phyloP scores from a whole-genome alignment of 2,113 vertebrate species.

The Corythoichthys haematopterus region DNA sequence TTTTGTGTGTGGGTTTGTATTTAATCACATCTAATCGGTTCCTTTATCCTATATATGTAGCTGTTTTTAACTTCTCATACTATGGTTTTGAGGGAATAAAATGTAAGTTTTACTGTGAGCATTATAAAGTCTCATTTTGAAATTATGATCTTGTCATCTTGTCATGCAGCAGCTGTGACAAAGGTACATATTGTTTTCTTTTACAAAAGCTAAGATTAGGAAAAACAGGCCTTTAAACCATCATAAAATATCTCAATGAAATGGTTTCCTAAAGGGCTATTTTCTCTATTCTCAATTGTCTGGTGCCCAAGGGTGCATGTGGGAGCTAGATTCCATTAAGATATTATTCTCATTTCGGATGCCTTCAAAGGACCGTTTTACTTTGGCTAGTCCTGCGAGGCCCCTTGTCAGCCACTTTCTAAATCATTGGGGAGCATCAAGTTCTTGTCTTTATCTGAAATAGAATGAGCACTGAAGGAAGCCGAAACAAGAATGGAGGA shows the following conservation, averaged over 20 bases:
- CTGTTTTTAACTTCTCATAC: not conserved
- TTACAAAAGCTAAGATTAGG: conserved; percentile 36
- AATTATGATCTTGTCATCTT: conserved; percentile 27
- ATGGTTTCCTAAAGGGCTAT: conserved; percentile 30
- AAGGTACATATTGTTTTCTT: conserved; percentile 38
- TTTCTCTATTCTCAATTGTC: conserved; percentile 36
- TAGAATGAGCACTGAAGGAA: not conserved
- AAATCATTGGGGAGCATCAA: conserved; percentile 40
- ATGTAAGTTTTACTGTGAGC: not conserved
- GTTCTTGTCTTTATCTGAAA: conserved; percentile 30
- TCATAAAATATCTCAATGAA: conserved; percentile 15
- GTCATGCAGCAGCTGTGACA: conserved; percentile 8
- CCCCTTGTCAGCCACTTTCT: conserved; percentile 28
- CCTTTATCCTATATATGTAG: not conserved
- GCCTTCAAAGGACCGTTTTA: conserved; percentile 45
- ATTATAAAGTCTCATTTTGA: conserved; percentile 1
- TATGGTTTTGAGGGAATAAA: conserved; percentile 8
- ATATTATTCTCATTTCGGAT: conserved; percentile 53
- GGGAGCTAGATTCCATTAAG: conserved; percentile 60
- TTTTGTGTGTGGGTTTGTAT: conserved; percentile 20
- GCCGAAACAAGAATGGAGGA: not conserved
- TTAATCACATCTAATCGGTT: not conserved
- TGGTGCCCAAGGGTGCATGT: conserved; percentile 44
- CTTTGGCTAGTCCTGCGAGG: conserved; percentile 27
- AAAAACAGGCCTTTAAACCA: conserved; percentile 60